These are phyloP conservation scores for Ochropleura leucogaster DNA, from an alignment of 2,888 invertebrate genomes.

Conservation along the genomic window DNA sequence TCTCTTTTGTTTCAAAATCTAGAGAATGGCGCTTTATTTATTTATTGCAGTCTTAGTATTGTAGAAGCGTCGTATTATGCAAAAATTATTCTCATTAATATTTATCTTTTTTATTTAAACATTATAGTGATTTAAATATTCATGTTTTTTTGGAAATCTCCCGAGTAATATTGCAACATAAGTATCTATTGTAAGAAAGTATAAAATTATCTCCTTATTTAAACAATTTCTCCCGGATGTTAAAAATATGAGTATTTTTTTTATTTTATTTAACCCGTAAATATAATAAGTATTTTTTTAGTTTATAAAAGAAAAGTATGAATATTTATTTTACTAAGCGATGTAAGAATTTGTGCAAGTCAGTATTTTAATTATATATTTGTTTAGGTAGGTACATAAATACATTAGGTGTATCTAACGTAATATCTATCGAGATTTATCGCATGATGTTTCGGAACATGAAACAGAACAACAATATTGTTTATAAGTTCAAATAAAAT, in stretches of 20 bases:
- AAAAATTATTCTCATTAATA: conserved; percentile 14
- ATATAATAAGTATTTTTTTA: too few relatives aligned
- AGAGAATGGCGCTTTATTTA: not conserved
- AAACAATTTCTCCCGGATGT: conserved; percentile 22
- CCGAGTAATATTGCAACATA: conserved; percentile 4
- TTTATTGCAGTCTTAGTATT: not conserved
- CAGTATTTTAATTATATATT: too few relatives aligned
- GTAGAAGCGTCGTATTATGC: not conserved
- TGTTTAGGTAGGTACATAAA: too few relatives aligned
- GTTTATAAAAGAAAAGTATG: too few relatives aligned
- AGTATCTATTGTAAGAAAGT: conserved; percentile 3
- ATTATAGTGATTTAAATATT: conserved; percentile 3
- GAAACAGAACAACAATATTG: too few relatives aligned
- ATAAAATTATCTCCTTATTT: not conserved
- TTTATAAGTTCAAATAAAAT: too few relatives aligned
- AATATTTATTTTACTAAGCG: too few relatives aligned
- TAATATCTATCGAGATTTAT: too few relatives aligned
- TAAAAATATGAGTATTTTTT: not conserved
- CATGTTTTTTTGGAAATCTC: conserved; percentile 4
- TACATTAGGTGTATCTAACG: too few relatives aligned
- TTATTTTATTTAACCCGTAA: not conserved
- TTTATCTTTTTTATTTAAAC: not conserved
- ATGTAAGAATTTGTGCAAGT: too few relatives aligned
- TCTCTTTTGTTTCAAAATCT: not conserved
- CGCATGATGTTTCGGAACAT: too few relatives aligned